A percentile compares a stretch with the other conserved stretches of the same genome.
Evolutionary conservation across 2,113 vertebrate species (phyloP).

Genomic region (Python bivittatus): DNA sequence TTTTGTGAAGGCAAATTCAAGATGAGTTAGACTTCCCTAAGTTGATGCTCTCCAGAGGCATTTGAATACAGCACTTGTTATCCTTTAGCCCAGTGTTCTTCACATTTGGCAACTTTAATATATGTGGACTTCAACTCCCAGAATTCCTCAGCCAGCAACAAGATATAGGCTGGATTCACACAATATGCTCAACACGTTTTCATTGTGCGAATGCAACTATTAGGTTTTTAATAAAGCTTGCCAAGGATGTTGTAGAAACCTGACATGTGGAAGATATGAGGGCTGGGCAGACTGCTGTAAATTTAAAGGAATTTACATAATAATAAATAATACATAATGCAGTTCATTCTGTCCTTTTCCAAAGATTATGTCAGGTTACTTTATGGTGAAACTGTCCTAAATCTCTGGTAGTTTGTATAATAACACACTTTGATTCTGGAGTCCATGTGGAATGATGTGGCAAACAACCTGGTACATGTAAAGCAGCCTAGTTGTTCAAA

Average conservation of each 20-base stretch:
- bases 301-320: not conserved
- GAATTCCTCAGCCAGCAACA: not conserved
- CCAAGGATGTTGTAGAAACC: not conserved
- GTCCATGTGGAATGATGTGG: not conserved
- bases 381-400: not conserved
- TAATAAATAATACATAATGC: not conserved
- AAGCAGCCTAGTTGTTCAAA: not conserved
- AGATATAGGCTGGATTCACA: not conserved
- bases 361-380: not conserved
- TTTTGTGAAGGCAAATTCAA: not conserved
- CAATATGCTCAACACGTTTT: not conserved
- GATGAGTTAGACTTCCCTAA: not conserved
- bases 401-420: not conserved
- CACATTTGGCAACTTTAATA: not conserved
- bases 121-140: not conserved
- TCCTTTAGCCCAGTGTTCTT: not conserved
- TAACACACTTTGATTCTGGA: too few species aligned
- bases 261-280: not conserved
- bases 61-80: not conserved
- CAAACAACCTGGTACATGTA: not conserved
- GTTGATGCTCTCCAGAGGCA: not conserved
- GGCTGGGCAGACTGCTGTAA: not conserved
- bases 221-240: not conserved
- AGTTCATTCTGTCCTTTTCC: not conserved
- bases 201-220: not conserved